Evolutionary conservation across 2,888 invertebrate species (phyloP), one percentile per base, ranked within the genome.

Genomic region (Drosophila anceps): DNA sequence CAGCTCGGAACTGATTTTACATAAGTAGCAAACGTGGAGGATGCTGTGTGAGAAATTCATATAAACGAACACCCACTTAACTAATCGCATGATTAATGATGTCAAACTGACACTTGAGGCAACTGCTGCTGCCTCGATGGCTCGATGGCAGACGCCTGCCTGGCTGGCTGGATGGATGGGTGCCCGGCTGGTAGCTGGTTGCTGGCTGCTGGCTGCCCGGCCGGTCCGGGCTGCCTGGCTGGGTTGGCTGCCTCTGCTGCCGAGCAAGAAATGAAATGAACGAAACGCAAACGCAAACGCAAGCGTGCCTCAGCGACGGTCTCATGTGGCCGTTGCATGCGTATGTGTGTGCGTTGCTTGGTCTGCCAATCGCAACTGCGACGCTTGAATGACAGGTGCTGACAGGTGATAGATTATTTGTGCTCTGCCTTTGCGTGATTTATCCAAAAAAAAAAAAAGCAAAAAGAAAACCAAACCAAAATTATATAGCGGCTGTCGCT

Each of bases 391-490:
- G 92, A 92, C 92, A 92, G 92, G 91, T 92, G 92, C 91, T 92
- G 92, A 92, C 92, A 92, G 92, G 92, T 92, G 92, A 92, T 92
- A 91, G 91, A 92, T 92, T 92, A 89, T 89, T 89, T 84, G 84
- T 79, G 82, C 79, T 58, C 64, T 71, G 81, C 63, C 74, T 61
- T 73, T 84, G 84, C 89, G 89, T 86, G 85, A 86, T 86, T 89
- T 86, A 88, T 88, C 87, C 87, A 62, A 75, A 76, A 81, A 67
- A 3, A n/a, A 51, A 24, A 35, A 5, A 51, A 51, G n/a, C n/a
- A n/a, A n/a, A 51, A 33, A 18, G 46, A 51, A 20, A 51, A 33
- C 35, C 33, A 57, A 57, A 31, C 41, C 73, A 61, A 76, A 79
- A 79, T 82, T 81, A 79, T 76, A 75, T 73, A 71, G 66, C 74